Percentiles rank a stretch among this genome's conserved stretches.
phyloP scores from a whole-genome alignment of 2,797 vertebrate species.

The Streptopelia turtur region DNA sequence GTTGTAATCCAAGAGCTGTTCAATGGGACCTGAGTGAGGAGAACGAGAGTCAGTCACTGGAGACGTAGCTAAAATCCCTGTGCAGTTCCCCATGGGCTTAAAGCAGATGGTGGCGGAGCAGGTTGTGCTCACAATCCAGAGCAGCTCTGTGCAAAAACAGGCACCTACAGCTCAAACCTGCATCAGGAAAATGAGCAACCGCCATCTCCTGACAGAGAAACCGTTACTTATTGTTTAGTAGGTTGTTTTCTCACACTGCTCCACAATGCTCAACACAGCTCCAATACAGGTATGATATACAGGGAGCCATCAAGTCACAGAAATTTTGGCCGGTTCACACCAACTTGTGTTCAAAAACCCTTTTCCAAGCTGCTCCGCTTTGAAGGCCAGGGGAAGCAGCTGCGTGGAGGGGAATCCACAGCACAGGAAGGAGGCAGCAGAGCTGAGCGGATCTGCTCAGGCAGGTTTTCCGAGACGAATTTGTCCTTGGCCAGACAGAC shows the following conservation, averaged over 20 bases:
- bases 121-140: neutral
- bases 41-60: neutral
- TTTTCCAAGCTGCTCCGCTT: neutral
- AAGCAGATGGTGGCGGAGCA: neutral
- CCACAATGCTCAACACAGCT: neutral
- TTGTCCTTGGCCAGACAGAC: conserved; percentile 66
- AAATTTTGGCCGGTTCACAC: neutral
- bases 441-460: conserved; percentile 61
- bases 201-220: neutral
- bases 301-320: neutral
- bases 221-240: neutral
- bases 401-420: conserved; percentile 23
- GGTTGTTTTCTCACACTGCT: neutral
- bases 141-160: neutral
- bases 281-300: neutral
- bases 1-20: conserved; percentile 97
- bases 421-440: conserved; percentile 54
- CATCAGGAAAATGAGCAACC: neutral
- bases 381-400: conserved; percentile 46
- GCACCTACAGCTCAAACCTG: neutral
- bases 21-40: conserved; percentile 87
- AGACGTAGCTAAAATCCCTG: neutral
- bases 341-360: neutral
- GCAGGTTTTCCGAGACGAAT: conserved; percentile 70
- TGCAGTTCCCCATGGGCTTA: neutral